Percentiles rank a stretch among this genome's conserved stretches.
These are phyloP conservation scores for Acanthurus tractus DNA, from an alignment of 2,797 vertebrate species.

Conservation along the genomic window DNA sequence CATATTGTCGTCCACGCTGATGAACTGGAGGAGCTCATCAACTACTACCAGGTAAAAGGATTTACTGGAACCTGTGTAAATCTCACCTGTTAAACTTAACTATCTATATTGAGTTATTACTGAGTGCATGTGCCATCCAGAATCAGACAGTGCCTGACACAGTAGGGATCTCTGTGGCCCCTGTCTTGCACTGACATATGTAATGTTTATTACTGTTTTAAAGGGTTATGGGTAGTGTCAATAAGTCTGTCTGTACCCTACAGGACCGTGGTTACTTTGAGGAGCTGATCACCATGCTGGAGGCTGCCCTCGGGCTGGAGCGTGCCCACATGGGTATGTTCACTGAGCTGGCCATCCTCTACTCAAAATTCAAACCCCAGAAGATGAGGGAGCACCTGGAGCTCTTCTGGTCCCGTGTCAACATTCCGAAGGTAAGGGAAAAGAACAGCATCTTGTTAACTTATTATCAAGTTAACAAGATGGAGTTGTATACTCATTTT, in stretches of 20 bases:
- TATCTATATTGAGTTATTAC: neutral
- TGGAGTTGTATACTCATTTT: no score
- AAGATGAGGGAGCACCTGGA: slow-evolving; percentile 99
- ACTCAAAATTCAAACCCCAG: slow-evolving; percentile 99
- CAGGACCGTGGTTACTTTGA: slow-evolving; percentile 99
- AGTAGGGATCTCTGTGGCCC: neutral
- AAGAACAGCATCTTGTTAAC: neutral
- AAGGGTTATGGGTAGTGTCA: neutral
- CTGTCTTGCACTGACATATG: neutral
- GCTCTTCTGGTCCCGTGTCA: slow-evolving; percentile 98
- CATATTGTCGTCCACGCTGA: slow-evolving; percentile 99
- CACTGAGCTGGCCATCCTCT: slow-evolving; percentile 98
- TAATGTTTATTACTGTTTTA: neutral
- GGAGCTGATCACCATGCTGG: slow-evolving; percentile 98
- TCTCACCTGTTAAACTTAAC: neutral
- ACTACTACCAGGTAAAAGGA: slow-evolving; percentile 95
- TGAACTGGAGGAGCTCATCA: slow-evolving; percentile 97
- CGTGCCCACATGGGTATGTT: slow-evolving; percentile 99
- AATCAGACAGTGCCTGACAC: neutral
- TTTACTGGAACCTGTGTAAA: slow-evolving; percentile 63
- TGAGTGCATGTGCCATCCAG: neutral
- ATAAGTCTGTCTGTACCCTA: slow-evolving; percentile 1
- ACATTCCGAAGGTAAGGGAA: slow-evolving; percentile 94
- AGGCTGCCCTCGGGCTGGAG: slow-evolving; percentile 96
- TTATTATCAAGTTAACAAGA: no score